Evolutionary conservation across 2,113 vertebrate species (phyloP), one percentile per base, ranked within the genome.

Genomic region (Hypocryptadius cinnamomeus): DNA sequence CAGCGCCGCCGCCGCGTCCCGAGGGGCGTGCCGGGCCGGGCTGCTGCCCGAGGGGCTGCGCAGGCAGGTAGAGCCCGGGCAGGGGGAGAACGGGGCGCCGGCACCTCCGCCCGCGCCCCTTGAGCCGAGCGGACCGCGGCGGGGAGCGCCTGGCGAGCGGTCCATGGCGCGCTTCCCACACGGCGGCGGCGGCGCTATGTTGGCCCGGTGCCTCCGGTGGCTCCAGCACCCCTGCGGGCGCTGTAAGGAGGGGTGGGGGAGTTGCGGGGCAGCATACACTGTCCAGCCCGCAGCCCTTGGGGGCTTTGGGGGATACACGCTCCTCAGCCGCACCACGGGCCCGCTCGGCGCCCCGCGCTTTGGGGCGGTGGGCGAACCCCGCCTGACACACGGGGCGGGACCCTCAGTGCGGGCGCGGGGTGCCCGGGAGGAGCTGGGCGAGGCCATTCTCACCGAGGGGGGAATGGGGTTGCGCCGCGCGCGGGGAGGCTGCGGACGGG

Each of bases 221-320:
- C 56, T 94, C 16, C 57, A 14, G 57, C 14, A 6, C 4, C 6
- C 9, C 44, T 21, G 5, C 66, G 6, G 30, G 44, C 45, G 31
- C 65, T 35, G 96, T 94, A 93, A 95, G 94, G 10, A 12, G 3
- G 12, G 17, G 8, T 3, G 31, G 9, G 10, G 13, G 10, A 16
- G 21, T 5, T 40, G 19, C 2, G 20, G 30, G 18, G 11, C 3
- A 39, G 7, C 39, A 19, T 4, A 24, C 12, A 2, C 28, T n/a
- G 8, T 4, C 19, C 39, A 13, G 8, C 51, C 31, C 44, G 3
- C 35, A 13, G 20, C 45, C 27, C 11, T 33, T 3, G 9, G 27
- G 27, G 6, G 11, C 27, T 40, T 3, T 13, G 21, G 18, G 13
- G 1, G 17, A 15, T 5, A 8, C 1, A 3, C 10, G 0, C 22